Evolutionary conservation across 1,140 invertebrate species (phyloP).

Genomic region (Ooceraea biroi): DNA sequence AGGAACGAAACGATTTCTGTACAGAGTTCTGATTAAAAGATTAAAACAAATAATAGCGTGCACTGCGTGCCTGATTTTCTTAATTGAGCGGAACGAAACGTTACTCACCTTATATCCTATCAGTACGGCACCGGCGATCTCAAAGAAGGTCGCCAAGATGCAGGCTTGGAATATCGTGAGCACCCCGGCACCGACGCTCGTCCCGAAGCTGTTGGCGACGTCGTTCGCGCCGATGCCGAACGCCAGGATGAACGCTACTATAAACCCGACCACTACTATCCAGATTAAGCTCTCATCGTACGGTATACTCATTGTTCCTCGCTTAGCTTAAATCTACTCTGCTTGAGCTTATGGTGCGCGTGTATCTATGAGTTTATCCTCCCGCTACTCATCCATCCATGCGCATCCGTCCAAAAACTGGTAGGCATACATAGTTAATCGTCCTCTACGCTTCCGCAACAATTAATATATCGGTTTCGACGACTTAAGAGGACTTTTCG

Average conservation of each 20-base stretch:
- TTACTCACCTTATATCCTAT: conserved; percentile 90
- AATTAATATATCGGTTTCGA: conserved; percentile 42
- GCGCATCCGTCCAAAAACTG: conserved; percentile 67
- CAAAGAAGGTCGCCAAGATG: conserved; percentile 97
- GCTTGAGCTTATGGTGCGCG: conserved; percentile 61
- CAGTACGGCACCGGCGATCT: conserved; percentile 95
- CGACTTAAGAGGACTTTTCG: conserved; percentile 22
- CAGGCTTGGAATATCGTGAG: conserved; percentile 97
- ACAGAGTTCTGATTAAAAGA: no score
- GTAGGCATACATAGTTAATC: conserved; percentile 70
- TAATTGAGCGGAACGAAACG: no score
- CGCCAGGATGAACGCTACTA: conserved; percentile 97
- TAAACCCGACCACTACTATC: conserved; percentile 96
- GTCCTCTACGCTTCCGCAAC: conserved; percentile 43
- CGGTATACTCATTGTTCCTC: conserved; percentile 87
- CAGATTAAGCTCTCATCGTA: conserved; percentile 91
- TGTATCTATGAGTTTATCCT: conserved; percentile 50
- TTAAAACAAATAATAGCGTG: no score
- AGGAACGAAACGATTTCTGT: conserved; percentile 12
- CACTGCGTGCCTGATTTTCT: no score
- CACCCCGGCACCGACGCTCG: conserved; percentile 98
- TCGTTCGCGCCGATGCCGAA: conserved; percentile 99
- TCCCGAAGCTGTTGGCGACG: conserved; percentile 99
- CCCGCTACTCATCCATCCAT: conserved; percentile 44
- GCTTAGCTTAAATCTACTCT: conserved; percentile 59